These are phyloP conservation scores for Poeciliopsis turneri DNA, from an alignment of 2,797 vertebrate genomes.

Conservation along the genomic window DNA sequence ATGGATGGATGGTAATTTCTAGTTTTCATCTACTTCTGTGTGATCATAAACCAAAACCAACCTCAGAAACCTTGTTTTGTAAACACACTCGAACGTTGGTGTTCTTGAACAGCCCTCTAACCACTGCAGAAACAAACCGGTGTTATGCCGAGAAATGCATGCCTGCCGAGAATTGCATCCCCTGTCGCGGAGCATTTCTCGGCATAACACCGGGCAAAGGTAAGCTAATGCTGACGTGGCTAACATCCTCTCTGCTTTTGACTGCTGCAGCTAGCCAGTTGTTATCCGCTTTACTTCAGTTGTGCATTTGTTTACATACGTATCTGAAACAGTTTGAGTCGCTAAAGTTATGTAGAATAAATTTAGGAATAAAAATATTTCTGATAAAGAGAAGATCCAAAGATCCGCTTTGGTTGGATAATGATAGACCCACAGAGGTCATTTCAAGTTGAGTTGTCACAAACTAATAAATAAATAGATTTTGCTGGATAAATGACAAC, in stretches of 20 bases:
- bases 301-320: no score
- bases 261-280: neutral
- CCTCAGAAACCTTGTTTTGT: no score
- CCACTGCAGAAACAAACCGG: neutral
- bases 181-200: no score
- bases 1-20: neutral
- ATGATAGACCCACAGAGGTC: slow-evolving; percentile 3
- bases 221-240: neutral
- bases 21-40: no score
- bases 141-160: no score
- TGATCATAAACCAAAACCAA: neutral
- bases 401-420: neutral
- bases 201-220: neutral
- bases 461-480: no score
- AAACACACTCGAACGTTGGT: neutral
- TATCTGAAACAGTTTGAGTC: neutral
- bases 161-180: no score
- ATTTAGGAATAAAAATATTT: neutral
- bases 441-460: neutral
- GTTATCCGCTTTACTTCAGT: neutral
- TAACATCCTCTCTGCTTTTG: neutral
- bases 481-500: no score
- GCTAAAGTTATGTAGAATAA: no score
- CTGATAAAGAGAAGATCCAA: neutral
- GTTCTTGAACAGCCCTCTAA: slow-evolving; percentile 2